These are phyloP conservation scores for Pangasius macronema DNA, from an alignment of 2,797 vertebrate genomes.

Conservation along the genomic window DNA sequence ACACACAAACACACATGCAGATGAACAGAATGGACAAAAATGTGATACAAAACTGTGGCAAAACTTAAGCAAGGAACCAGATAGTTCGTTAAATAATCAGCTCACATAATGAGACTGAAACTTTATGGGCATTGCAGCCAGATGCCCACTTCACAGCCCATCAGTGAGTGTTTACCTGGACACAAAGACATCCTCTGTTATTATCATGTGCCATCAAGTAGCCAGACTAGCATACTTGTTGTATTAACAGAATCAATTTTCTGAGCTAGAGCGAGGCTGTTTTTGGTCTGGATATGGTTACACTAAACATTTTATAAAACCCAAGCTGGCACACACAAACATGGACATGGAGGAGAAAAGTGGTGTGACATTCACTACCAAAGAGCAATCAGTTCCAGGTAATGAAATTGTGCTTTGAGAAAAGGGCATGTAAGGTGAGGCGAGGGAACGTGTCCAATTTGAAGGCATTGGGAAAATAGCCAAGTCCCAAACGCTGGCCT, in stretches of 20 bases:
- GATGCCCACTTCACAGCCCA: background rate
- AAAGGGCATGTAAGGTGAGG: slow-evolving; percentile 36
- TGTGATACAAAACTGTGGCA: background rate
- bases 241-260: slow-evolving; percentile 31
- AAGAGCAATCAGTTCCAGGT: slow-evolving; percentile 30
- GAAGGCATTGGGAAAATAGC: background rate
- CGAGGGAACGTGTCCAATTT: background rate
- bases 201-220: slow-evolving; percentile 30
- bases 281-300: background rate
- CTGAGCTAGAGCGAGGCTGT: background rate
- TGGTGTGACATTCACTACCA: background rate
- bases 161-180: slow-evolving; percentile 8
- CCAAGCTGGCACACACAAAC: background rate
- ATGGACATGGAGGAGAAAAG: background rate
- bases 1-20: slow-evolving; percentile 23
- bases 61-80: background rate
- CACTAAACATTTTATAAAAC: slow-evolving; percentile 2
- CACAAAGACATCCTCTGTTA: slow-evolving; percentile 42
- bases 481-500: background rate
- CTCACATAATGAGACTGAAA: background rate
- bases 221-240: background rate
- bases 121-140: background rate
- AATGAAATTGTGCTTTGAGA: slow-evolving; percentile 40
- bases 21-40: background rate
- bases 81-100: background rate